phyloP scores from a whole-genome alignment of 2,113 vertebrate genomes.

The Peromyscus polionotus region DNA sequence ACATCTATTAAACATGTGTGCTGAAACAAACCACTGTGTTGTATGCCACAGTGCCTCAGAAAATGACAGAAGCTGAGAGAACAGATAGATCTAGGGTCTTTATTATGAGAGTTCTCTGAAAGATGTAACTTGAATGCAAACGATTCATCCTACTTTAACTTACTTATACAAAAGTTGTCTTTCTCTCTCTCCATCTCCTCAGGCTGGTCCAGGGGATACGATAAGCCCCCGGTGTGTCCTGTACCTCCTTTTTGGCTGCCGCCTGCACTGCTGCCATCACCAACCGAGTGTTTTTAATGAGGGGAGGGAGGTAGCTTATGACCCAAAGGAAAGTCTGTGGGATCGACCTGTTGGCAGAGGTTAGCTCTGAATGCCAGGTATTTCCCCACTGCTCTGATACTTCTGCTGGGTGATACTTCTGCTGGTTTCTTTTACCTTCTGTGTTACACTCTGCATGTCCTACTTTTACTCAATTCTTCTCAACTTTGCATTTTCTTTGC shows the following conservation, averaged over 20 bases:
- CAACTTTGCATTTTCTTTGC: slow-evolving; percentile 74
- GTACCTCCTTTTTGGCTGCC: slow-evolving; percentile 64
- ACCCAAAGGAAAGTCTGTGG: slow-evolving; percentile 65
- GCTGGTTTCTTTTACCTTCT: slow-evolving; percentile 74
- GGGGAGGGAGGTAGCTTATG: slow-evolving; percentile 78
- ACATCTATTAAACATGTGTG: neutral
- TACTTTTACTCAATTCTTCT: slow-evolving; percentile 60
- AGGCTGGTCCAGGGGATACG: slow-evolving; percentile 89
- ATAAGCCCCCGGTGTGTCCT: slow-evolving; percentile 73
- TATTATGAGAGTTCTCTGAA: neutral
- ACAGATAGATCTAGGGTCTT: neutral
- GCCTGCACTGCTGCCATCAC: slow-evolving; percentile 73
- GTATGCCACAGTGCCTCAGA: neutral
- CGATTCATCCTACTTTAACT: neutral
- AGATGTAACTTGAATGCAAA: neutral
- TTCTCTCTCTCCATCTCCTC: slow-evolving; percentile 46
- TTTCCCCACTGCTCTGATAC: slow-evolving; percentile 69
- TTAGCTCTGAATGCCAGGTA: slow-evolving; percentile 36
- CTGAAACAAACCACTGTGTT: neutral
- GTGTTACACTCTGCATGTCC: slow-evolving; percentile 79
- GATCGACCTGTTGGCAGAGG: slow-evolving; percentile 43
- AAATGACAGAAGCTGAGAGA: neutral
- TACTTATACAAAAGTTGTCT: neutral
- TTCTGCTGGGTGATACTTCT: slow-evolving; percentile 61
- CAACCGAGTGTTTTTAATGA: slow-evolving; percentile 76